These are phyloP conservation scores for Poeciliopsis presidionis DNA, from an alignment of 2,797 vertebrate species.

Conservation along the genomic window DNA sequence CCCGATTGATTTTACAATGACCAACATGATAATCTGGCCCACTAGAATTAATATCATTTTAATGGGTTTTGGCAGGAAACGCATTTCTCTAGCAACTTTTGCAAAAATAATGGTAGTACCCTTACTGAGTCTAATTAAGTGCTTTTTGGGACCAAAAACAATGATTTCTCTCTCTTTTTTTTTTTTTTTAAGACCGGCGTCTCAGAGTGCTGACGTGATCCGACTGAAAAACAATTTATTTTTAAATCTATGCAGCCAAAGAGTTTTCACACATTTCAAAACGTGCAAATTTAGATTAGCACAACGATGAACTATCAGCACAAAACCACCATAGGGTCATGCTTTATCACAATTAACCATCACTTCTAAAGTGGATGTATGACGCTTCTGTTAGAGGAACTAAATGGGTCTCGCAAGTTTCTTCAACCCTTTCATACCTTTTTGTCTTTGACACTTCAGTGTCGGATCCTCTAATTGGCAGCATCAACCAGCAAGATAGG, in stretches of 20 bases:
- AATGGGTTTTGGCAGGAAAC: too few relatives aligned
- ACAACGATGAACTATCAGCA: not conserved
- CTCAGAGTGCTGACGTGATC: not conserved
- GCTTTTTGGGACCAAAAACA: not conserved
- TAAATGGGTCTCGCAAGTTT: slow-evolving; percentile 13
- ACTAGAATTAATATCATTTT: not conserved
- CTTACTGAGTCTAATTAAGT: not conserved
- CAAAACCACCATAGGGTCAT: not conserved
- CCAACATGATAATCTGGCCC: not conserved
- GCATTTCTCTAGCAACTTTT: not conserved
- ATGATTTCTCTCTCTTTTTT: not conserved
- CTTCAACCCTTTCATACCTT: slow-evolving; percentile 36
- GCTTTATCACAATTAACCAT: not conserved
- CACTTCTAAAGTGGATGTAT: not conserved
- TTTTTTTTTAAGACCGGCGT: not conserved
- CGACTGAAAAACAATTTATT: not conserved
- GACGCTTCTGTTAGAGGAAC: slow-evolving; percentile 5
- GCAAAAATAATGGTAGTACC: not conserved
- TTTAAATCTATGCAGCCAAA: not conserved
- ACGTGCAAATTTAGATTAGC: not conserved
- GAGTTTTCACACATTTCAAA: not conserved
- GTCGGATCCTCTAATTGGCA: slow-evolving; percentile 37
- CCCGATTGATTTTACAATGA: too few relatives aligned
- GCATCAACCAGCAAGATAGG: slow-evolving; percentile 60
- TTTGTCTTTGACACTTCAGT: slow-evolving; percentile 53